These are phyloP conservation scores for Rhizoglyphus robini DNA, from an alignment of 1,140 invertebrate species.

Conservation along the genomic window DNA sequence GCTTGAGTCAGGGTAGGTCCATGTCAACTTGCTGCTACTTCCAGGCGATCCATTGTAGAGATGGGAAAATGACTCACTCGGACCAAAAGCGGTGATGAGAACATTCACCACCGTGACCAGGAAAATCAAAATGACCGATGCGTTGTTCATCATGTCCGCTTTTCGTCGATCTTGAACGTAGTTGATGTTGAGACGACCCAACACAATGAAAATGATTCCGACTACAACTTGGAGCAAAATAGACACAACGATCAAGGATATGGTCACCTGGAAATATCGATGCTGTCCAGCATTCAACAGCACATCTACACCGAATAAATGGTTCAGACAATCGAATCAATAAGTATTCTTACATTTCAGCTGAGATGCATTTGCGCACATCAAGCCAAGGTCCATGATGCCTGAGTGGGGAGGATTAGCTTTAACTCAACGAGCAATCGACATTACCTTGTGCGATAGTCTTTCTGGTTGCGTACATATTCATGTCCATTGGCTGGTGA, in stretches of 20 bases:
- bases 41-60: background rate
- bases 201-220: conserved; percentile 27
- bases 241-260: conserved; percentile 62
- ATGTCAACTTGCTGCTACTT: background rate
- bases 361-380: conserved; percentile 57
- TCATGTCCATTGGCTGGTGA: conserved; percentile 46
- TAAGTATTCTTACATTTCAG: conserved; percentile 41
- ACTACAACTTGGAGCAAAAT: conserved; percentile 63
- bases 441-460: conserved; percentile 50
- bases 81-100: conserved; percentile 28
- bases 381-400: conserved; percentile 36
- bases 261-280: conserved; percentile 35
- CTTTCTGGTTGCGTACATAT: conserved; percentile 71
- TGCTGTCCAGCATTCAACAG: conserved; percentile 22
- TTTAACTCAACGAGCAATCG: background rate
- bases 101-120: conserved; percentile 29
- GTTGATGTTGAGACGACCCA: conserved; percentile 28
- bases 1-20: background rate
- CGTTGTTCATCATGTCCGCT: conserved; percentile 27
- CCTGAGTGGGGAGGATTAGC: background rate
- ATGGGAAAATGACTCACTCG: conserved; percentile 19
- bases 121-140: conserved; percentile 27
- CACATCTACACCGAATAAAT: too few species aligned
- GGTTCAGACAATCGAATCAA: background rate
- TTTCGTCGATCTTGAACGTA: conserved; percentile 24